Base-by-base conservation (phyloP, 2,797 vertebrate genomes). In the Vultur gryphus region DNA sequence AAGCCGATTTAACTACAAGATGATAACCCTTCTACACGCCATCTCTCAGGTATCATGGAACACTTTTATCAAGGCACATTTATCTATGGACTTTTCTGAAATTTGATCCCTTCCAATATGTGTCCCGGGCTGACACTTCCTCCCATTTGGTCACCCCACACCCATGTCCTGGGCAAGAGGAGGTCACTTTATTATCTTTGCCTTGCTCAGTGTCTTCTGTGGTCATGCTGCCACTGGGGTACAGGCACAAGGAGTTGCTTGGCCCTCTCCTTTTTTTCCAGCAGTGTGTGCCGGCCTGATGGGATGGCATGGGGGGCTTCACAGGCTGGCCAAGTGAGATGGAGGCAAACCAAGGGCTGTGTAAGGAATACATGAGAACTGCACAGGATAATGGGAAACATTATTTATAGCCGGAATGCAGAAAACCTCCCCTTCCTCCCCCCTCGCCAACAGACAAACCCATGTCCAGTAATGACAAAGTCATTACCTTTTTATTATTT, bases 401-500 rank as follows among this genome's bases (percentile, higher is more conserved):
- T 98, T 98, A 98, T 98, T 98, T 98, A 98, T 96, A 90, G 87
- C 71, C 93, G 46, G 64, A 96, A 92, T 43, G 96, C 72, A 91
- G 84, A 87, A 96, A 95, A 93, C 90, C 97, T 93, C 88, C 81
- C 91, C 89, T 92, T 82, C 82, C 94, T 91, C 96, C 96, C 95
- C 93, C 93, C 86, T 92, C 11, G 0, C 70, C 79, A 86, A 92
- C 97, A 97, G 97, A 97, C 96, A 97, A 98, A 98, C 97, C 97
- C 97, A 95, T 98, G 97, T 98, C 98, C 96, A 87, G 97, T 98
- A 98, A 98, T 98, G 98, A 98, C 97, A 98, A 98, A 98, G 98
- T 98, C 97, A 98, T 98, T 98, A 98, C 94, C 97, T 97, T 98
- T 98, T 98, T 98, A 98, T 98, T 97, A 98, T 98, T 98, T 98